phyloP scores from a whole-genome alignment of 2,113 vertebrate species.

The Apeltes quadracus region DNA sequence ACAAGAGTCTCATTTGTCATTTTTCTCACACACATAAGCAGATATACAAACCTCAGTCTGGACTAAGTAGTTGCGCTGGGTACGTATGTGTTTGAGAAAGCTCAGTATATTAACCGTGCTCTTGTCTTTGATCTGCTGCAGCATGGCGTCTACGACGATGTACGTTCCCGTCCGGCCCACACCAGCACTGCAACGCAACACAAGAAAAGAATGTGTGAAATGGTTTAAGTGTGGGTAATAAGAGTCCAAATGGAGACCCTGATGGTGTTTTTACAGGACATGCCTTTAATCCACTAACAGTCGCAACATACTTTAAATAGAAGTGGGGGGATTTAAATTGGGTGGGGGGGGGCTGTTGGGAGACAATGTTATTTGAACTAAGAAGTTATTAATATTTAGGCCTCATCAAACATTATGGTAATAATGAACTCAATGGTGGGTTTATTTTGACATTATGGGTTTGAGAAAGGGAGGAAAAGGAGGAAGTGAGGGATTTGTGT shows the following conservation, averaged over 20 bases:
- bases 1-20: background rate
- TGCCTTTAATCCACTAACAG: background rate
- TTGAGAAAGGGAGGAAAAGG: too few relatives aligned
- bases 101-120: conserved; percentile 92
- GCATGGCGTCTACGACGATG: conserved; percentile 96
- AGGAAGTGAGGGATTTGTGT: too few relatives aligned
- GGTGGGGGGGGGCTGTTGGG: too few relatives aligned
- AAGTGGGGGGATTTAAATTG: background rate
- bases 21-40: background rate
- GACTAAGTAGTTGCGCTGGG: conserved; percentile 97
- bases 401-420: too few relatives aligned
- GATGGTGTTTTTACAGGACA: too few relatives aligned
- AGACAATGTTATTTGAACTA: too few relatives aligned
- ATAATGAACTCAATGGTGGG: too few relatives aligned
- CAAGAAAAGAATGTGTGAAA: background rate
- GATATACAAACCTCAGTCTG: conserved; percentile 90
- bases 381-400: too few relatives aligned
- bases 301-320: background rate
- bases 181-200: conserved; percentile 84
- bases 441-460: too few relatives aligned
- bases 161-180: conserved; percentile 96
- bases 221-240: background rate
- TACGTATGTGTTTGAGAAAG: conserved; percentile 97
- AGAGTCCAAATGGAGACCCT: background rate
- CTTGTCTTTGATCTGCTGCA: conserved; percentile 94